A percentile compares a stretch with the other conserved stretches of the same genome.
phyloP scores from a whole-genome alignment of 2,797 vertebrate genomes.

The Anguilla obscura region DNA sequence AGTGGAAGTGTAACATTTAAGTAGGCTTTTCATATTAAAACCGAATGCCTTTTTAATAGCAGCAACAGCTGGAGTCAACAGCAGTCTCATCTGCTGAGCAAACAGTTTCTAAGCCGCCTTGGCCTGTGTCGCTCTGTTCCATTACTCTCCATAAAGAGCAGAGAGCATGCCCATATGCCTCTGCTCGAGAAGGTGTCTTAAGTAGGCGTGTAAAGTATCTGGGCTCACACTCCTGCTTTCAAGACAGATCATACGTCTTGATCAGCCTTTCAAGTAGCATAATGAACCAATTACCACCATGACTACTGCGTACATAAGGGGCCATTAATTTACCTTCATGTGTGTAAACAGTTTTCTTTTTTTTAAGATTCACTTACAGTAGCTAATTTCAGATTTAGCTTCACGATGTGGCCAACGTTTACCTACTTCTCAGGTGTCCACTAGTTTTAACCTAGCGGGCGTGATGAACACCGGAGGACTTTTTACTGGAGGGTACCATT shows the following conservation, averaged over 20 bases:
- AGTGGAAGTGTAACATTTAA: constrained; percentile 43
- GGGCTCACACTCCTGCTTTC: neutral
- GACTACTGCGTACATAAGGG: neutral
- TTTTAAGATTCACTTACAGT: neutral
- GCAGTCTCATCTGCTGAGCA: constrained; percentile 58
- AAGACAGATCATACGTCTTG: neutral
- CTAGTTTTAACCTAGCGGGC: neutral
- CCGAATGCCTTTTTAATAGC: constrained; percentile 72
- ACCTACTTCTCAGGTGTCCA: neutral
- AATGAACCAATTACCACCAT: neutral
- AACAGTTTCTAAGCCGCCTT: constrained; percentile 14
- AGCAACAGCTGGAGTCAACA: constrained; percentile 70
- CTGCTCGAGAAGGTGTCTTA: neutral
- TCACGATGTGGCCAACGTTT: neutral
- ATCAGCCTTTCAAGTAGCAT: neutral
- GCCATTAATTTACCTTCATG: neutral
- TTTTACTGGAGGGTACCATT: neutral
- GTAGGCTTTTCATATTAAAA: constrained; percentile 61
- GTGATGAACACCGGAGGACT: neutral
- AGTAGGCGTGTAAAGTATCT: neutral
- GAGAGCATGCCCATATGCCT: neutral
- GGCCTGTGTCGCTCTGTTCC: constrained; percentile 31
- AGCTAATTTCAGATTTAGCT: neutral
- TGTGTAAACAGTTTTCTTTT: neutral
- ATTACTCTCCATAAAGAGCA: constrained; percentile 31